Evolutionary conservation across 2,888 invertebrate species (phyloP).

Genomic region (Thereva nobilitata): DNA sequence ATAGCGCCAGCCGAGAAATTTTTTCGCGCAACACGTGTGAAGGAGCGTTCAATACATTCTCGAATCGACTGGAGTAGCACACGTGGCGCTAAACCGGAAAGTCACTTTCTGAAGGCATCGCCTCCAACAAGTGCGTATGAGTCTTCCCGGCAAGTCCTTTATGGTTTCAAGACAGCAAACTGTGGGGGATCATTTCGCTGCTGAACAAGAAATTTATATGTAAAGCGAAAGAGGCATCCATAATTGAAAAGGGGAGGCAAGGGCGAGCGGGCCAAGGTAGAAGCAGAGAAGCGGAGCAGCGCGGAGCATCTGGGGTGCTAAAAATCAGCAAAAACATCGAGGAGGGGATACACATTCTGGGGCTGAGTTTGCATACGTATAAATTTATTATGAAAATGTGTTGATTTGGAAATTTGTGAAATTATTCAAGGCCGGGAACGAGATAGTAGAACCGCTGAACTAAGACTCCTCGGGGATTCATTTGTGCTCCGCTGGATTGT

Average conservation of each 20-base stretch:
- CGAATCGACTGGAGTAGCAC: too few species aligned
- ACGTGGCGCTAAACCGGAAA: too few species aligned
- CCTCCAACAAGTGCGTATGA: background rate
- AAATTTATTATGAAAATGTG: conserved; percentile 30
- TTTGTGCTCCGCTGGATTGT: too few species aligned
- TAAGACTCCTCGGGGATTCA: too few species aligned
- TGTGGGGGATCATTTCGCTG: conserved; percentile 3
- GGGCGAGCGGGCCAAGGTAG: conserved; percentile 7
- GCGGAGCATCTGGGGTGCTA: background rate
- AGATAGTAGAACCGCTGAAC: too few species aligned
- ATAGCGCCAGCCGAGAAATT: too few species aligned
- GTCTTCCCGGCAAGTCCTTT: background rate
- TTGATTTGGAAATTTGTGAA: conserved; percentile 30
- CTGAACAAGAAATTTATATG: conserved; percentile 1
- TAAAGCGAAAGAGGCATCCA: conserved; percentile 9
- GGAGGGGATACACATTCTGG: conserved; percentile 15
- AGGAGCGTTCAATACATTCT: too few species aligned
- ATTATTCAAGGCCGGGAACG: conserved; percentile 6
- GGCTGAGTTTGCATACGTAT: conserved; percentile 15
- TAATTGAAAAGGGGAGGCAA: conserved; percentile 9
- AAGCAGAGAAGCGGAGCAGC: background rate
- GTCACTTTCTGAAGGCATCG: too few species aligned
- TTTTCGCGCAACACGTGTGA: too few species aligned
- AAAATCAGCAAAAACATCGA: conserved; percentile 1
- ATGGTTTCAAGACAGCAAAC: background rate